Evolutionary conservation across 2,113 vertebrate genomes (phyloP), one percentile per base, ranked within the genome.

Genomic region (Xenotilapia flavipinnis): DNA sequence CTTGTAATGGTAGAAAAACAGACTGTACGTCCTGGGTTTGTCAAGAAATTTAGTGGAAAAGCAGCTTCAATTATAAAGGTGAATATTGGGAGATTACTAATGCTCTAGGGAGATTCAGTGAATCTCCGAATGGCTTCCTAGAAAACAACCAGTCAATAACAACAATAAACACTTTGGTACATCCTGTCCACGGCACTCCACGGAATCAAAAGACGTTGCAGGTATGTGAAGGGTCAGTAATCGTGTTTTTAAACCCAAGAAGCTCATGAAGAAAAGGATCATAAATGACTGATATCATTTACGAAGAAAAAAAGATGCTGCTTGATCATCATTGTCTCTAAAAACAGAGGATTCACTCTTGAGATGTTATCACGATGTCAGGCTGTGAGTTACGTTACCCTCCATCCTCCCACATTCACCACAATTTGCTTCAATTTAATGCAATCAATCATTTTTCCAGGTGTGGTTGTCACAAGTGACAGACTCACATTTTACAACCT

Each of bases 341-440:
- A 89, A 49, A 87, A 82, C 56, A 51, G 8, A 82, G 9, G 45
- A 42, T 79, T 51, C 23, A 45, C 9, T 79, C 21, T 10, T 11
- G 28, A 80, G 79, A 62, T 26, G 47, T 85, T 10, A 70, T 89
- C 82, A 80, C 10, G 4, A 17, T 85, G 89, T 88, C 86, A 85
- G 6, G 65, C 33, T 79, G 7, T 6, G 70, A 83, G 51, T 82
- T 62, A n/a, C 56, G 31, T 70, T 56, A 42, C 70, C 56, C 79
- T 82, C 84, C 38, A 36, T 85, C 56, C 21, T 28, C 6, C 65
- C 79, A 82, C 10, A 42, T 60, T 73, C 15, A 51, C 8, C 6
- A n/a, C 49, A 15, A 49, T 89, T 83, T 89, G 17, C 54, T 62
- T 87, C 87, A 87, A 62, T 75, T 91, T 53, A 60, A 38, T 19